Evolutionary conservation across 2,888 invertebrate genomes (phyloP), one percentile per base, ranked within the genome.

Genomic region (Prionchulus punctatus): DNA sequence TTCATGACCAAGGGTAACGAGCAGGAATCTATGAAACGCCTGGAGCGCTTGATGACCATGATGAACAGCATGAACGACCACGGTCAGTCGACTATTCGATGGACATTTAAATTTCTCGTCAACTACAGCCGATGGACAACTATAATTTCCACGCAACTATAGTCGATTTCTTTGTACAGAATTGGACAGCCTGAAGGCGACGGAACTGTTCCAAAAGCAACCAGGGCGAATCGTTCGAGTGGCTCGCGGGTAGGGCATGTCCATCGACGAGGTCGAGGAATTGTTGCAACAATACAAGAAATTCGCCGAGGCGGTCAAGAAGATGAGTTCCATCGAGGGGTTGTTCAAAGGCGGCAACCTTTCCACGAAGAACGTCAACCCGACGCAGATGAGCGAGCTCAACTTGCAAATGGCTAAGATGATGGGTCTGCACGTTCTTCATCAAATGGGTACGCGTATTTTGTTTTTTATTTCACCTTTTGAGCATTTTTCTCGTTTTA

Each of bases 1-100:
- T 86, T 98, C 67, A 86, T 98, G 83, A 85, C 91, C 12, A 98
- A 96, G 79, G 96, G 96, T 53, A 92, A 90, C 67, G 98, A 99
- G 73, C 90, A 96, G 75, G 96, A 98, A 74, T 96, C 94, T 1
- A 91, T 91, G 85, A 86, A 89, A 0, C 80, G 94, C 63, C 78
- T 99, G 62, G 98, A 96, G 75, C 82, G 85, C 63, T 81, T 99
- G 60, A 99, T 99, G 98, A 98, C 98, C 25, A 94, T 99, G 67
- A 99, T 99, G 98, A 98, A 99, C 75, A 94, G 92, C 67, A 99
- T 99, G 98, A 94, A 89, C 66, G 98, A 99, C 75, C 82, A 84
- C 63, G 81, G 81, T 81, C 62, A 62, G 61, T 62, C n/a, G n/a
- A n/a, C n/a, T n/a, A n/a, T n/a, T n/a, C n/a, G n/a, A 7, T 25